Conservation (phyloP, 2,888 invertebrate genomes). For the Hypselothyrea guttata region DNA sequence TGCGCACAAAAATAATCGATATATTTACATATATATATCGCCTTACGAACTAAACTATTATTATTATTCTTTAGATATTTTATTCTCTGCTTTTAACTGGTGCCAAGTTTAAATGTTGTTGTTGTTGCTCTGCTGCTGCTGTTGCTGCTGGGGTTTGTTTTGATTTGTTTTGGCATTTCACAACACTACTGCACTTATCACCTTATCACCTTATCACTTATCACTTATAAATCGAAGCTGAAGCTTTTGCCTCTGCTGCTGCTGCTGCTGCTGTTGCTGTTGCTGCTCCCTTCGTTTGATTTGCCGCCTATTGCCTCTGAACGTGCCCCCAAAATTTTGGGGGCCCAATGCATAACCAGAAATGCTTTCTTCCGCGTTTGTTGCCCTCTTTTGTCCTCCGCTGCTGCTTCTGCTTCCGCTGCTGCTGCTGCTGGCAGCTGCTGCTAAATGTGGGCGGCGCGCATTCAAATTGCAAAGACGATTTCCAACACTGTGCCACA, state of each 20-base stretch:
- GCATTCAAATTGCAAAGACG: conserved; percentile 69
- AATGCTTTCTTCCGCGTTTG: conserved; percentile 53
- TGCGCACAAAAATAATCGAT: conserved; percentile 25
- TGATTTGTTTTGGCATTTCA: conserved; percentile 56
- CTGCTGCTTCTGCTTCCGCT: too few relatives aligned
- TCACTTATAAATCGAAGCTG: too few relatives aligned
- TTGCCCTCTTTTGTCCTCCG: conserved; percentile 57
- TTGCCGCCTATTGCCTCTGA: conserved; percentile 41
- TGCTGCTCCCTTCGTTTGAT: conserved; percentile 29
- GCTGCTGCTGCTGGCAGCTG: conserved; percentile 43
- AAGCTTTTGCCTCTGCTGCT: conserved; percentile 44
- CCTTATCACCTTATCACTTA: conserved; percentile 43
- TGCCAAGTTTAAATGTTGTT: conserved; percentile 36
- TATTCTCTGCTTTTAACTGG: conserved; percentile 37
- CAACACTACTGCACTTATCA: conserved; percentile 61
- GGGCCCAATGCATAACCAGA: conserved; percentile 80
- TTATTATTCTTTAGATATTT: conserved; percentile 13
- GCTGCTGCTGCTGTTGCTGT: conserved; percentile 37
- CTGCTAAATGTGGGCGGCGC: conserved; percentile 63
- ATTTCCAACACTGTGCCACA: conserved; percentile 78
- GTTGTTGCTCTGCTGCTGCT: conserved; percentile 43
- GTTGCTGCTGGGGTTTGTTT: conserved; percentile 37
- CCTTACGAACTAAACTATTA: conserved; percentile 30
- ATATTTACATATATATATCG: conserved; percentile 22
- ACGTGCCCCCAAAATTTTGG: conserved; percentile 83